Evolutionary conservation across 1,140 invertebrate species (phyloP), one percentile per base, ranked within the genome.

Genomic region (Bombus superbus): DNA sequence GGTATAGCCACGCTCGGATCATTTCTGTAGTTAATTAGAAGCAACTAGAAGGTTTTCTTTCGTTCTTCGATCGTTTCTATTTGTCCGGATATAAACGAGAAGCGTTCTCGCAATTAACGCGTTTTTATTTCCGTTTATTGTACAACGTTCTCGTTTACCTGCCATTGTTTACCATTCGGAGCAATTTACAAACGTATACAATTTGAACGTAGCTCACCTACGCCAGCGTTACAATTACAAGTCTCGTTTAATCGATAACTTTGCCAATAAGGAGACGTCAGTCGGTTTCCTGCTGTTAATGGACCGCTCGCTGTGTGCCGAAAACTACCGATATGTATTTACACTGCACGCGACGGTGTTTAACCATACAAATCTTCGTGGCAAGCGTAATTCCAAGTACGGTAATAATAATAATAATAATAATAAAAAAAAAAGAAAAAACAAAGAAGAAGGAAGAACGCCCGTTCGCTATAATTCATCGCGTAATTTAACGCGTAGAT

Each of bases 171-270:
- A 25, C n/a, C 2, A 32, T n/a, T 44, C 64, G 10, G 25, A 42
- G 40, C 38, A 78, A 32, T 78, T 64, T 78, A 28, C 59, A 32
- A 22, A 32, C 2, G 32, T 78, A 32, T 25, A n/a, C 28, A 13
- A 62, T 40, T 42, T 18, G 47, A 22, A 22, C 6, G 22, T 32
- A 13, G 15, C 11, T 11, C 28, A 42, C 3, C n/a, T 32, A 42
- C 18, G 15, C 22, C 4, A 18, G 18, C 9, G 40, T 78, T 78
- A 66, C 76, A 78, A 32, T 64, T 78, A 64, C 76, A 66, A 64
- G 40, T n/a, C 59, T 64, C 76, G 76, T 78, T 78, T 78, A 78
- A 78, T 78, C 76, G 59, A 78, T 78, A 78, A 64, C 76, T 78
- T 42, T 64, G 59, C 40, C 59, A 44, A 64, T 78, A 66, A 78